Evolutionary conservation across 2,113 vertebrate species (phyloP).

Genomic region (Theristicus caerulescens): DNA sequence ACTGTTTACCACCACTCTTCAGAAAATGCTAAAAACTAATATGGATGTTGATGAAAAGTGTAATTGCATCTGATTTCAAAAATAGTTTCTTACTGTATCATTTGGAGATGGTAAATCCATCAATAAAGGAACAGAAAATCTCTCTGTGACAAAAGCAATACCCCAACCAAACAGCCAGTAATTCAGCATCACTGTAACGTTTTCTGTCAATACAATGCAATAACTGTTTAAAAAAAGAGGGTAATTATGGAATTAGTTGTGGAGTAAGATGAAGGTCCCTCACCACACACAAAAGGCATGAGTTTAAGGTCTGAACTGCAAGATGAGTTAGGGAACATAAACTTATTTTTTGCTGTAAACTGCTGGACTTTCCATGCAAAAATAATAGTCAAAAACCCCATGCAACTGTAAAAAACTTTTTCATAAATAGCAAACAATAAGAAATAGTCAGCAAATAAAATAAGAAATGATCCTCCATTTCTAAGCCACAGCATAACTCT

Average conservation of each 20-base stretch:
- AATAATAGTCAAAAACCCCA: not conserved
- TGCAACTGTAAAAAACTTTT: not conserved
- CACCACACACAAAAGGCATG: not conserved
- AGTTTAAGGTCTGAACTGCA: not conserved
- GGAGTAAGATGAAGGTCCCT: not conserved
- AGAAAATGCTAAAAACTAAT: slow-evolving; percentile 49
- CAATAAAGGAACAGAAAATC: not conserved
- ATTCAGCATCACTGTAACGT: not conserved
- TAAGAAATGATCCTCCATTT: not conserved
- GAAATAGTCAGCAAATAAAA: not conserved
- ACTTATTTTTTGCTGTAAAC: not conserved
- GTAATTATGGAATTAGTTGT: not conserved
- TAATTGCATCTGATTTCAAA: not conserved
- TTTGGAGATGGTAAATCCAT: not conserved
- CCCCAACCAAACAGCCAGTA: not conserved
- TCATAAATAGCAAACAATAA: not conserved
- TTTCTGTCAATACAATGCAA: not conserved
- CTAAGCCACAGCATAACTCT: not conserved
- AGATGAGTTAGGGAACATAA: not conserved
- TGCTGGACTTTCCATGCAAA: not conserved
- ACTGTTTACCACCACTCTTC: slow-evolving; percentile 18
- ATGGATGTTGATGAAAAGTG: not conserved
- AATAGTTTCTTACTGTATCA: not conserved
- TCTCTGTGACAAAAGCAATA: not conserved
- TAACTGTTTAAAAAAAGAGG: not conserved